A percentile compares a stretch with the other conserved stretches of the same genome.
phyloP scores from a whole-genome alignment of 2,888 invertebrate genomes.

The Carpatolechia fugitivella region DNA sequence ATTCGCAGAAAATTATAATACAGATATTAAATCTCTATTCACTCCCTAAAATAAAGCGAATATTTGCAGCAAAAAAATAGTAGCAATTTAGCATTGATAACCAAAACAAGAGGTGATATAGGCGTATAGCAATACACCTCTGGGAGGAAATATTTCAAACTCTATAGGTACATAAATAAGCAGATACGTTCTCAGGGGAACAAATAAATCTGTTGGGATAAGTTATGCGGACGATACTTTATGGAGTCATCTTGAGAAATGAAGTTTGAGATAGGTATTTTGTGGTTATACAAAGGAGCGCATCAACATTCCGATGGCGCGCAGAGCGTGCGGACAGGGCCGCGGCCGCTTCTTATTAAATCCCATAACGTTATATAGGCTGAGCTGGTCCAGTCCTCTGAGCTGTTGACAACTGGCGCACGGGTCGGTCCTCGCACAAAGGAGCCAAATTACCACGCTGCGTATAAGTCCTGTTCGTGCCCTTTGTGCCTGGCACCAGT shows the following conservation, averaged over 20 bases:
- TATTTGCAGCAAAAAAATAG: background rate
- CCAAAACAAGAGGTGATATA: slow-evolving; percentile 31
- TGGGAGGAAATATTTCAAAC: slow-evolving; percentile 24
- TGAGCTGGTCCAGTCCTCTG: slow-evolving; percentile 25
- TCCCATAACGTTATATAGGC: slow-evolving; percentile 43
- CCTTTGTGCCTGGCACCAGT: slow-evolving; percentile 43
- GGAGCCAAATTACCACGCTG: slow-evolving; percentile 53
- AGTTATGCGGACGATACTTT: slow-evolving; percentile 49
- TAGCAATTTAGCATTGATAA: slow-evolving; percentile 10
- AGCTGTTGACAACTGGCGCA: slow-evolving; percentile 40
- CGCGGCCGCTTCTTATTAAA: slow-evolving; percentile 45
- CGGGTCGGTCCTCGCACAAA: slow-evolving; percentile 42
- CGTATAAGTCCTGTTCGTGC: slow-evolving; percentile 32
- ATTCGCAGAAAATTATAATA: too few species aligned
- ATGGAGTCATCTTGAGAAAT: slow-evolving; percentile 43
- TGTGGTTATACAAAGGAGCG: slow-evolving; percentile 45
- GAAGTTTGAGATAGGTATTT: slow-evolving; percentile 37
- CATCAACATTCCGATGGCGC: slow-evolving; percentile 46
- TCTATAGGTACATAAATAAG: slow-evolving; percentile 26
- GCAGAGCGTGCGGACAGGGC: slow-evolving; percentile 23
- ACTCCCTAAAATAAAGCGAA: slow-evolving; percentile 20
- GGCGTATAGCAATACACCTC: slow-evolving; percentile 26
- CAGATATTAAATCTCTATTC: too few species aligned
- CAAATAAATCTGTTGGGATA: slow-evolving; percentile 51
- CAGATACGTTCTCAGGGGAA: slow-evolving; percentile 21